Evolutionary conservation across 2,113 vertebrate genomes (phyloP), one percentile per base, ranked within the genome.

Genomic region (Phalacrocorax brasilianus): DNA sequence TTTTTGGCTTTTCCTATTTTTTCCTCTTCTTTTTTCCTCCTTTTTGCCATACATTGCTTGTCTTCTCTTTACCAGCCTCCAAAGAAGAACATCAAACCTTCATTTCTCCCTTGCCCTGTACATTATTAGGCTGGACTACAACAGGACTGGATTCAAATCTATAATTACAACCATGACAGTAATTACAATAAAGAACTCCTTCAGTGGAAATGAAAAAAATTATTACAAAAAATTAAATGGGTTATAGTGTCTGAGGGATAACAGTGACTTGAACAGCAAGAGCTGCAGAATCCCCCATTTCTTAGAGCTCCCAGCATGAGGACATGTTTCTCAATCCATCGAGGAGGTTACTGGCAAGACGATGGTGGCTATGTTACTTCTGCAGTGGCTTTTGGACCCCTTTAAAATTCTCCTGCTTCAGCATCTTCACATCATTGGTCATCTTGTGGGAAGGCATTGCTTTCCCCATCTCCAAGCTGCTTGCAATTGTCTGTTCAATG

Each of bases 271-370:
- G n/a, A 93, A 45, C 77, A 65, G 84, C 78, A 85, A 73, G 30
- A 80, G 89, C 81, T 12, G 14, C 50, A 79, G 55, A 42, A 91
- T 59, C 92, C 81, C 67, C 44, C 20, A 8, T 88, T 84, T 76
- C 63, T 75, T 26, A 40, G 76, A 93, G 76, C 78, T 62, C 68
- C 35, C 87, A 67, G 73, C 81, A 61, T 14, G 79, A 95, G 58
- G 86, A 95, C 79, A 79, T 22, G 11, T 89, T 94, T 97, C 78
- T 96, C 42, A 97, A 93, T 88, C 89, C 95, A 93, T 66, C 6
- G 14, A 97, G 85, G 63, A 94, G 96, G 92, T 91, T 85, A 85
- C 94, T 95, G 95, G 97, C 95, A 97, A 96, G 96, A 97, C 22
- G 50, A 94, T 5, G 50, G 95, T 91, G 96, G 96, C 96, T 94